Base-by-base conservation (phyloP, 2,888 invertebrate species). In the Synanthedon tipuliformis region DNA sequence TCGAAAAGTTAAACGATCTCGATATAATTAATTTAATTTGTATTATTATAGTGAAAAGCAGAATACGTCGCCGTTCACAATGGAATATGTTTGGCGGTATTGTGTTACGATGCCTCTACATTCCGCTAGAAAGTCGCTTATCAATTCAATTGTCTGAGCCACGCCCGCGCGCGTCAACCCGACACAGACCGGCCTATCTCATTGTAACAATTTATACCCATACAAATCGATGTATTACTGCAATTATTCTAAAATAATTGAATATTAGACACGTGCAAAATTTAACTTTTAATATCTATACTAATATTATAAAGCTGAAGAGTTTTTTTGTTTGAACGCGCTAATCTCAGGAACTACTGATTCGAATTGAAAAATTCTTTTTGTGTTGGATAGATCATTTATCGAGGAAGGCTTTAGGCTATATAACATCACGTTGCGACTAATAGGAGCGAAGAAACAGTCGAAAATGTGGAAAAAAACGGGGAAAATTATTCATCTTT, bases 121-220 rank as follows among this genome's bases (percentile, higher is more conserved):
- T 67, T 64, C 63, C 63, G 65, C 66, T 80, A 81, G 81, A 84
- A 83, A 83, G 81, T 77, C 68, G 68, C 75, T 80, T 83, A 81
- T 83, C 81, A 76, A 81, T 82, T 81, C 83, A 80, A 83, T 83
- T 81, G 84, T 82, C 69, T 73, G 66, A 52, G 68, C 74, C 71
- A 69, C 78, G 81, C 79, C 80, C 66, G 72, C 70, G 62, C 68
- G 59, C 69, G 68, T 67, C 70, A 62, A 63, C 65, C 56, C 55
- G 56, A 57, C 54, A 52, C 55, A 48, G 57, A 57, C 64, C 65
- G 66, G 73, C 72, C 74, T 76, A 75, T 68, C 71, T 75, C 70
- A 72, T 76, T 78, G 75, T 75, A 59, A 62, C 61, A 65, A 68
- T 18, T 34, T 34, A 34, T 10, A 34, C 34, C 34, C 10, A 34